Percentiles rank a stretch among this genome's conserved stretches.
Conservation (phyloP, 1,140 invertebrate genomes). For the Dendrolimus kikuchii region DNA sequence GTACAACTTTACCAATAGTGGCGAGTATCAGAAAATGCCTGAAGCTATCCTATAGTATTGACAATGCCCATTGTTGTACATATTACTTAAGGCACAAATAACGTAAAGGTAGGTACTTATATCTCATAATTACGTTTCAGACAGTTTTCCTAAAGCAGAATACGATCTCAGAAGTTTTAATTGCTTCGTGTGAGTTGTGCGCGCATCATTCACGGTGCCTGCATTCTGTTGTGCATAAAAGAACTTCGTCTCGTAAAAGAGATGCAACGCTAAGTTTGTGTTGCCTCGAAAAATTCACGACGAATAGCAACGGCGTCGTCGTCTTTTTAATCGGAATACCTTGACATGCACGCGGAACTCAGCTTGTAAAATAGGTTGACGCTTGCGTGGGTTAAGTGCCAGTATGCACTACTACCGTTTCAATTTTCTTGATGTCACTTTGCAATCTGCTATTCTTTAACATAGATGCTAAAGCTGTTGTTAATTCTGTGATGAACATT, state of each 20-base stretch:
- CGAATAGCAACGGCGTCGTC: constrained; percentile 4
- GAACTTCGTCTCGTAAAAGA: constrained; percentile 24
- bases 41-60: too few species aligned
- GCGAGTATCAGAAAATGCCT: too few species aligned
- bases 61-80: too few species aligned
- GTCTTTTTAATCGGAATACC: constrained; percentile 16
- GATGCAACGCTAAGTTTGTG: constrained; percentile 19
- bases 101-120: background rate
- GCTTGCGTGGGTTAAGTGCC: too few species aligned
- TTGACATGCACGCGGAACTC: constrained; percentile 10
- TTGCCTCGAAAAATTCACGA: constrained; percentile 16
- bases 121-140: constrained; percentile 23
- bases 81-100: too few species aligned
- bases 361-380: background rate
- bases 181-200: constrained; percentile 21
- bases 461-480: too few species aligned
- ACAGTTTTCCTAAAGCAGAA: constrained; percentile 9
- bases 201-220: constrained; percentile 20
- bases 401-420: too few species aligned
- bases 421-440: too few species aligned
- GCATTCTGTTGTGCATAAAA: constrained; percentile 23
- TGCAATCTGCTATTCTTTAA: too few species aligned
- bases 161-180: constrained; percentile 26
- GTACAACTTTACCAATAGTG: too few species aligned
- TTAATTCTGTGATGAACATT: too few species aligned